Base-by-base conservation (phyloP, 2,113 vertebrate genomes). In the Rafetus swinhoei region DNA sequence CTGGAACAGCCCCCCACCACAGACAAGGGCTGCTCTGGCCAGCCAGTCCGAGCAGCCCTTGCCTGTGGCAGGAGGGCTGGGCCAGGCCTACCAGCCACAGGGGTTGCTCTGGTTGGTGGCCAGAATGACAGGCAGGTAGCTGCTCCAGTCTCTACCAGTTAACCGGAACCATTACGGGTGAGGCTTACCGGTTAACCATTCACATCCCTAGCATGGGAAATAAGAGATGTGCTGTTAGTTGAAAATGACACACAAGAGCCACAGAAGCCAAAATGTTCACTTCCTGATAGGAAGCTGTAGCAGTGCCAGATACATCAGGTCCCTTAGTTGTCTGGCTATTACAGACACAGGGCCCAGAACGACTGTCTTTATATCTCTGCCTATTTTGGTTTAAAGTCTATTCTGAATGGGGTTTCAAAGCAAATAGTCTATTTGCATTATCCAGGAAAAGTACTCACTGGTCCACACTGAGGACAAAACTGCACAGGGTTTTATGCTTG, bases 211-310 rank as follows among this genome's bases (percentile, higher is more conserved):
- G 6, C 45, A 45, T 32, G 15, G 53, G 6, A 27, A 60, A 60
- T 12, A 55, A 72, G 32, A 60, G 59, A 50, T 12, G 12, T 1
- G 59, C 7, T 89, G 56, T 55, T 39, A 2, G 2, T 1, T 29
- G 32, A 76, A 54, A 29, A 4, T 27, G 65, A 4, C 2, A 0
- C 6, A 1, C 54, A 4, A 84, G 84, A 0, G 0, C 56, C 0
- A 1, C 6, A 25, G 79, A 72, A 16, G 54, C 21, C 27, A 45
- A 45, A 19, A 84, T 35, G 21, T 52, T 89, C 35, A 4, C 7
- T 57, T 82, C 14, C 52, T 57, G 11, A 2, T 2, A n/a, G 62
- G 55, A 84, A 92, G 21, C 3, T 21, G 83, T 1, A 80, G 14
- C 55, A 81, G 35, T 0, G 0, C 32, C 14, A 62, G 59, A 29